Base-by-base conservation (phyloP, 2,797 vertebrate genomes). In the Amniataba percoides region DNA sequence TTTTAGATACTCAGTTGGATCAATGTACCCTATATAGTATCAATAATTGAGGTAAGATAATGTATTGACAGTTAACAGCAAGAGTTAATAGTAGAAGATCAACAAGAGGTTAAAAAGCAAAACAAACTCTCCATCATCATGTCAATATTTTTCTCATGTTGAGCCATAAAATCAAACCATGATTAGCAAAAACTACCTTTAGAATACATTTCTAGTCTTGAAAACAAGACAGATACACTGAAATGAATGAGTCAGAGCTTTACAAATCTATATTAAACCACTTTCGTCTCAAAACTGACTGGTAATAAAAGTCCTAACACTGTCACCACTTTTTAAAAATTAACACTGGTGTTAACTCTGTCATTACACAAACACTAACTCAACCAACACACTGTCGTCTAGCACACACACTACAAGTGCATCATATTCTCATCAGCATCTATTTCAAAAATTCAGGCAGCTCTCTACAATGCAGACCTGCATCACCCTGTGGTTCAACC, bases 401-500 rank as follows among this genome's bases (percentile, higher is more conserved):
- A 71, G 48, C 45, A 58, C n/a, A 39, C 31, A 64, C 62, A 45
- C 7, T 18, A 14, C 14, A 14, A 69, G 27, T 19, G 16, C 51
- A 18, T 60, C 13, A 19, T 40, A 31, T 57, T 45, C 48, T 71
- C 52, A 42, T 52, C 25, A 21, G 7, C 67, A 64, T 72, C 43
- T 55, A 66, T 71, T 56, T 52, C 27, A 52, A 11, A 46, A 40
- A 70, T 42, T 57, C 53, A 14, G 40, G 23, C 51, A 36, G 52
- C n/a, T 43, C 55, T 34, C 31, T 52, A 46, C 23, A 51, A 25
- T 43, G 19, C 48, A 59, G 48, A 1, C 14, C 18, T 31, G 27
- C 43, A n/a, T 75, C 59, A 56, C 21, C 61, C 48, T 68, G 19
- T 51, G 34, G 48, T 65, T 11, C 62, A 58, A 59, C 34, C 36